phyloP scores from a whole-genome alignment of 2,888 invertebrate genomes.

The Macrosiphum euphorbiae region DNA sequence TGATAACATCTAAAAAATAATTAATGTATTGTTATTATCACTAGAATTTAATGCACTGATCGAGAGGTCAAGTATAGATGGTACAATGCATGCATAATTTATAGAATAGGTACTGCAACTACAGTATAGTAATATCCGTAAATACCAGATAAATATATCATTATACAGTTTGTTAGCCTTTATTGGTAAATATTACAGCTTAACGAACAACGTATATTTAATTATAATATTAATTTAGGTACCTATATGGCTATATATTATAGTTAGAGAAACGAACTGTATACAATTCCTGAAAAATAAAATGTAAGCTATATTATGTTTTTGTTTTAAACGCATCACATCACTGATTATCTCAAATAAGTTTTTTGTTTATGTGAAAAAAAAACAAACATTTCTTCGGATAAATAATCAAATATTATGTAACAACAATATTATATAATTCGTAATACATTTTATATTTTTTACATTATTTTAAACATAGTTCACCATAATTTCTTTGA shows the following conservation, averaged over 20 bases:
- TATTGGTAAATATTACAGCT: background rate
- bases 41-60: background rate
- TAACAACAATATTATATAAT: background rate
- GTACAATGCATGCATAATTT: background rate
- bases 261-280: background rate
- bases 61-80: background rate
- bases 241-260: background rate
- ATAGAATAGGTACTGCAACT: background rate
- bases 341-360: background rate
- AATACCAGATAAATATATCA: background rate
- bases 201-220: background rate
- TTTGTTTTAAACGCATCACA: background rate
- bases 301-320: background rate
- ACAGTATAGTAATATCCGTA: background rate
- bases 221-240: background rate
- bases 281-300: background rate
- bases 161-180: background rate
- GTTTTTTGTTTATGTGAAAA: background rate
- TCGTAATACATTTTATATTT: background rate
- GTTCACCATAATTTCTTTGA: background rate
- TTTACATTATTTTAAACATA: background rate
- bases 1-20: constrained; percentile 18
- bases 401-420: background rate
- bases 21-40: background rate
- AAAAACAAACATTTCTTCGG: background rate